Base-by-base conservation (phyloP, 2,888 invertebrate species). In the Clostera curtula region DNA sequence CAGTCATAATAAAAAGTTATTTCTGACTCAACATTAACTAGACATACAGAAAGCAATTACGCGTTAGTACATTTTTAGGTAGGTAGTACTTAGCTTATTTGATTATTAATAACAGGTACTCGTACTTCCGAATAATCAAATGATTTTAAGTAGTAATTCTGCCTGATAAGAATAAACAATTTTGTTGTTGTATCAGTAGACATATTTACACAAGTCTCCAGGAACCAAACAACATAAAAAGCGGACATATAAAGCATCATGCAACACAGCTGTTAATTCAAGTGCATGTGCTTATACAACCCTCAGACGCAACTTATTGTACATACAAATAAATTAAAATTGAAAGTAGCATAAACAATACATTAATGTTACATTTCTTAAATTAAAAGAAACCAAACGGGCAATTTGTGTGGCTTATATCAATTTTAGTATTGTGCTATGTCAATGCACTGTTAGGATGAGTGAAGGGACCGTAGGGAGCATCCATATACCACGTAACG, bases 361-460 rank as follows among this genome's bases (percentile, higher is more conserved):
- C 25, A 19, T 24, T 26, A 8, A 4, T 22, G 31, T 35, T 31
- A 33, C 36, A 49, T 32, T 32, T 15, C 21, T 5, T 22, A 3
- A 24, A 29, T 29, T 27, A 17, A 33, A 36, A 22, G 25, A 13
- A 23, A n/a, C n/a, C 13, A 8, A 8, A 22, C 4, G n/a, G 13
- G 12, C 13, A 22, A 13, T 22, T n/a, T 18, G 12, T 13, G 22
- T 29, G 36, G n/a, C n/a, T n/a, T n/a, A n/a, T n/a, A n/a, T n/a
- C n/a, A n/a, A n/a, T n/a, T n/a, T 48, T 46, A 49, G 39, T 46
- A 25, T 27, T 20, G 47, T 42, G 49, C 49, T 24, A 41, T 49
- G 9, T 3, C 3, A 9, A 22, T 13, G 23, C 5, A 20, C n/a
- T 12, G 12, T 20, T 15, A 15, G 5, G 2, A 12, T 8, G 19